Conservation (phyloP, 1,140 invertebrate species). For the Globodera rostochiensis region DNA sequence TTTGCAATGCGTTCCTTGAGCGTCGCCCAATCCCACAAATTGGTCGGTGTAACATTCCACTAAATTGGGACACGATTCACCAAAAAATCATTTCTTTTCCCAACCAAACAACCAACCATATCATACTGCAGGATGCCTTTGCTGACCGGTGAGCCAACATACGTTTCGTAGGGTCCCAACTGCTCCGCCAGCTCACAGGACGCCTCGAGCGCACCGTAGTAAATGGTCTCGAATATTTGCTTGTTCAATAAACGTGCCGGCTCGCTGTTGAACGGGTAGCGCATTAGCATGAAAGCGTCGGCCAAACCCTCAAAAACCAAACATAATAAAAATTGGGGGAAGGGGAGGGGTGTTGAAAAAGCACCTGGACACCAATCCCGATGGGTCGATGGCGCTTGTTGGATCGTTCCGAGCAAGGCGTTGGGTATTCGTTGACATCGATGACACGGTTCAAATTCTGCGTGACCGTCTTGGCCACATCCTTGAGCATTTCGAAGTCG, state of each 20-base stretch:
- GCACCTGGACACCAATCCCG: conserved; percentile 78
- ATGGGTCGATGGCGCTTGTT: conserved; percentile 93
- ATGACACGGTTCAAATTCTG: conserved; percentile 96
- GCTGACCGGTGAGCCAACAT: conserved; percentile 70
- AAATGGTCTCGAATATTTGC: conserved; percentile 97
- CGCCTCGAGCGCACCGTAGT: conserved; percentile 92
- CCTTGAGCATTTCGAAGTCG: conserved; percentile 85
- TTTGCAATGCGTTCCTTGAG: conserved; percentile 85
- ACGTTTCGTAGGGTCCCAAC: conserved; percentile 85
- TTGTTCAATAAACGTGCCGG: conserved; percentile 85
- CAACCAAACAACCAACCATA: conserved; percentile 78
- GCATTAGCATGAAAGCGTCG: conserved; percentile 92
- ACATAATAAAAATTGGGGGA: too few relatives aligned
- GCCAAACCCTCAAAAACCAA: conserved; percentile 83
- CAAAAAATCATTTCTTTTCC: not conserved
- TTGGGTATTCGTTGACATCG: conserved; percentile 93
- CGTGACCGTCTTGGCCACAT: conserved; percentile 74
- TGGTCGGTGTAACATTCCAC: conserved; percentile 77
- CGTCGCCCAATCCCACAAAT: conserved; percentile 84
- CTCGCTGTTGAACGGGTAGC: conserved; percentile 80
- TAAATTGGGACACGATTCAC: not conserved
- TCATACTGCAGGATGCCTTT: conserved; percentile 96
- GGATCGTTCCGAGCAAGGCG: conserved; percentile 77
- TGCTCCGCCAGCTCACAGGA: conserved; percentile 91
- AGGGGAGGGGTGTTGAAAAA: not conserved